Evolutionary conservation across 2,797 vertebrate species (phyloP), one percentile per base, ranked within the genome.

Genomic region (Eurystomus glaucurus): DNA sequence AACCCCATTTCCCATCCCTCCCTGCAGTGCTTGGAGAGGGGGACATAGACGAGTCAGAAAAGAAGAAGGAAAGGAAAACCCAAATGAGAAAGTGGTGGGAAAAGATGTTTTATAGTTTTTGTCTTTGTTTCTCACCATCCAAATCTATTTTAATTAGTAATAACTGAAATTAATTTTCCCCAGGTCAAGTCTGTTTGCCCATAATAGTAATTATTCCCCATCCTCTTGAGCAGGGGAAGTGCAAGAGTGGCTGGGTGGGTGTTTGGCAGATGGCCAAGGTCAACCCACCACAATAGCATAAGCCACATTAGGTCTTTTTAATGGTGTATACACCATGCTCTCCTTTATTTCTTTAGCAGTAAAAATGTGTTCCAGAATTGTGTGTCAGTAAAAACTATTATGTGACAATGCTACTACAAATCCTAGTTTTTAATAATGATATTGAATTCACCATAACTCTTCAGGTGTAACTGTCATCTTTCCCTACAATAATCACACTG

Each of bases 1-100:
- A 43, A 1, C 2, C 22, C 17, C 13, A 21, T 6, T 72, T 26
- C 37, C 23, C 13, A 60, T 37, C 11, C 18, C 6, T 41, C 16
- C 26, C 8, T 19, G 20, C 1, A 3, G 8, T 48, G 26, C 10
- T 41, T 4, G 5, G 7, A 31, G 11, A 78, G 7, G 4, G 1
- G 5, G 13, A 55, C 6, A 29, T 11, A 46, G 4, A 50, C 16
- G 54, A 60, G 28, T 21, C 17, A 85, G 33, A 75, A 88, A 62
- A 0, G 4, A 83, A 69, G 50, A 16, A 64, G 2, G 7, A 14
- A 85, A 86, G 11, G 64, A 65, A 76, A 76, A 92, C 20, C 7
- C 31, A 82, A 37, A 88, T 72, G 8, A 68, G 11, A 88, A 79
- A 8, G 18, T 22, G 2, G 9, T 39, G 25, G 16, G 4, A 6